These are phyloP conservation scores for Cyphomyrus discorhynchus DNA, from an alignment of 2,113 vertebrate species.

Conservation along the genomic window DNA sequence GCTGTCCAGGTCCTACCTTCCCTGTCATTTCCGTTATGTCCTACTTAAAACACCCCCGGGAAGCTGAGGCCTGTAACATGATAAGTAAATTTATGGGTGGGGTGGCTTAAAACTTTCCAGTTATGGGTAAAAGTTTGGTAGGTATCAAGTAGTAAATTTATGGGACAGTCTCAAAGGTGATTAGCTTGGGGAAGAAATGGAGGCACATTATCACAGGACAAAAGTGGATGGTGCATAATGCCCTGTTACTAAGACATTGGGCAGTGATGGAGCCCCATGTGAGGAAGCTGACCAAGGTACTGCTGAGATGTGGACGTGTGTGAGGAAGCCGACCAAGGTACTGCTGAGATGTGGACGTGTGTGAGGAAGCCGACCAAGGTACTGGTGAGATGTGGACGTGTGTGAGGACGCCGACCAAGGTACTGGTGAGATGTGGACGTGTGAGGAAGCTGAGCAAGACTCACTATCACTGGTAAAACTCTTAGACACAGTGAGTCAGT, in stretches of 20 bases:
- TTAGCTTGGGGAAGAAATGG: background rate
- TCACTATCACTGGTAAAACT: background rate
- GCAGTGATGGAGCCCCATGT: background rate
- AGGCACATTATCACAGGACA: background rate
- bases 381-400: too few relatives aligned
- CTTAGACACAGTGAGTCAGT: background rate
- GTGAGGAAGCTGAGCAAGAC: background rate
- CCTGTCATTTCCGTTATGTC: background rate
- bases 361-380: background rate
- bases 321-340: background rate
- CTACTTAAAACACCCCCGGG: background rate
- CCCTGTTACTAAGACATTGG: background rate
- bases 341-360: background rate
- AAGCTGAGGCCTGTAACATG: background rate
- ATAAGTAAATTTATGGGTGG: background rate
- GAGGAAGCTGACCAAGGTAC: background rate
- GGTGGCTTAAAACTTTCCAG: background rate
- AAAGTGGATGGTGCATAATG: background rate
- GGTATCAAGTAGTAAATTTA: background rate
- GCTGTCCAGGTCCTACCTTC: background rate
- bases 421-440: background rate
- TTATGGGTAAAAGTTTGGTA: background rate
- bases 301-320: background rate
- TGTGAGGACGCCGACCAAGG: background rate
- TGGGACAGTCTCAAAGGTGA: background rate